Conservation (phyloP, 2,113 vertebrate species). For the Pachypanchax playfairii region DNA sequence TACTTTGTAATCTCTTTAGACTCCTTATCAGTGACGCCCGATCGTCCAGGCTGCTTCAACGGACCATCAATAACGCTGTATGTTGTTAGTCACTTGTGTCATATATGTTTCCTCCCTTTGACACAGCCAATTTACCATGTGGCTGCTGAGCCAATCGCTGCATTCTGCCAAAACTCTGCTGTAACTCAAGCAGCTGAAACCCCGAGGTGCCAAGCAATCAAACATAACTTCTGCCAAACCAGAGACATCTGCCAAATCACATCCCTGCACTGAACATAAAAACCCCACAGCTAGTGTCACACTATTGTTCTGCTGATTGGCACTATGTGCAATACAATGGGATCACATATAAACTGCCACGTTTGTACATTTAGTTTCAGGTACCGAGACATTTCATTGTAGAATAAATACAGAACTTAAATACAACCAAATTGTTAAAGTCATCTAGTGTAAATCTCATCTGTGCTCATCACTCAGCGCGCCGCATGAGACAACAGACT, state of each 20-base stretch:
- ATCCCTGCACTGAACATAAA: conserved; percentile 3
- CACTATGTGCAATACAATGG: neutral
- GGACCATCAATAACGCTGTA: conserved; percentile 44
- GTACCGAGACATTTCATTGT: neutral
- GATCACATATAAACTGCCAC: neutral
- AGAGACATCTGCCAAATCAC: conserved; percentile 32
- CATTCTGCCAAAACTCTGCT: conserved; percentile 27
- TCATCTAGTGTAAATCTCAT: neutral
- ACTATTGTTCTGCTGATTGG: conserved; percentile 7
- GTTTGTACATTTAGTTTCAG: neutral
- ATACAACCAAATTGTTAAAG: neutral
- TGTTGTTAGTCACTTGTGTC: conserved; percentile 57
- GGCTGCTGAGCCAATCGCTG: conserved; percentile 20
- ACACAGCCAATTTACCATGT: conserved; percentile 32
- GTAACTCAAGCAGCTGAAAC: conserved; percentile 11
- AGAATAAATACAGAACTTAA: neutral
- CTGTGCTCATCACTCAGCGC: conserved; percentile 28
- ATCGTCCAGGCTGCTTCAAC: conserved; percentile 42
- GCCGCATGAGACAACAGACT: conserved; percentile 14
- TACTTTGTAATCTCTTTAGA: conserved; percentile 9
- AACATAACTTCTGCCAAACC: conserved; percentile 32
- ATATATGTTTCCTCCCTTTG: conserved; percentile 14
- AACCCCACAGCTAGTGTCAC: neutral
- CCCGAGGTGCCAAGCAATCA: conserved; percentile 15
- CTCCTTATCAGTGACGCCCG: conserved; percentile 13